A percentile compares a stretch with the other conserved stretches of the same genome.
Conservation (phyloP, 2,113 vertebrate species). For the Chascanopsetta lugubris region DNA sequence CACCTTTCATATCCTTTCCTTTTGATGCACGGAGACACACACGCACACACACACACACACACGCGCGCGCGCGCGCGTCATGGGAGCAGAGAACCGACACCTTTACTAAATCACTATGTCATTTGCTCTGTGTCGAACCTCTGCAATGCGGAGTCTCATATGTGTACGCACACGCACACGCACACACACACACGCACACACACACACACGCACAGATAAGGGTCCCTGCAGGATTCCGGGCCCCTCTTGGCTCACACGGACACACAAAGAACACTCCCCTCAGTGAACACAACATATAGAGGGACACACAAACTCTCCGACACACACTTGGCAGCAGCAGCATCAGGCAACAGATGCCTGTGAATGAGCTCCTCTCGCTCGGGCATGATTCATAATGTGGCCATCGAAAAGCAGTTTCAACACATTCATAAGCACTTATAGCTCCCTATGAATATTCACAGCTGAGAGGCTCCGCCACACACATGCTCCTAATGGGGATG, state of each 20-base stretch:
- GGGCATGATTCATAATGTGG: slow-evolving; percentile 67
- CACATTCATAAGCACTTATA: slow-evolving; percentile 68
- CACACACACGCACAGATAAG: slow-evolving; percentile 32
- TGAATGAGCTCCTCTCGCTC: slow-evolving; percentile 67
- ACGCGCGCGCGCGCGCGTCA: slow-evolving; percentile 41
- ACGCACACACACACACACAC: slow-evolving; percentile 38
- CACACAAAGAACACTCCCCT: slow-evolving; percentile 52
- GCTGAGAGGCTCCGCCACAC: slow-evolving; percentile 1
- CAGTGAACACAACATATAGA: slow-evolving; percentile 68
- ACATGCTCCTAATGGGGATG: slow-evolving; percentile 19
- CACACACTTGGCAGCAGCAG: slow-evolving; percentile 60
- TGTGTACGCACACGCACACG: slow-evolving; percentile 3
- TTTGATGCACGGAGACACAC: slow-evolving; percentile 61
- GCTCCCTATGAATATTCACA: slow-evolving; percentile 67
- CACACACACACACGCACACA: slow-evolving; percentile 7
- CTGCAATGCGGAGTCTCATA: slow-evolving; percentile 38
- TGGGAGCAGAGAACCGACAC: slow-evolving; percentile 46
- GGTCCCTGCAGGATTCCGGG: slow-evolving; percentile 39
- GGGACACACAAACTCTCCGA: slow-evolving; percentile 47
- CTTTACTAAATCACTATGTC: slow-evolving; percentile 61
- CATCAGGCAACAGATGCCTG: slow-evolving; percentile 73
- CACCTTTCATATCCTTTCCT: slow-evolving; percentile 70
- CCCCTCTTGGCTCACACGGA: slow-evolving; percentile 60
- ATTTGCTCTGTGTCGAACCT: slow-evolving; percentile 53
- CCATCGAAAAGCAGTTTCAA: slow-evolving; percentile 70